Base-by-base conservation (phyloP, 1,140 invertebrate species). In the Brachystomella parvula region DNA sequence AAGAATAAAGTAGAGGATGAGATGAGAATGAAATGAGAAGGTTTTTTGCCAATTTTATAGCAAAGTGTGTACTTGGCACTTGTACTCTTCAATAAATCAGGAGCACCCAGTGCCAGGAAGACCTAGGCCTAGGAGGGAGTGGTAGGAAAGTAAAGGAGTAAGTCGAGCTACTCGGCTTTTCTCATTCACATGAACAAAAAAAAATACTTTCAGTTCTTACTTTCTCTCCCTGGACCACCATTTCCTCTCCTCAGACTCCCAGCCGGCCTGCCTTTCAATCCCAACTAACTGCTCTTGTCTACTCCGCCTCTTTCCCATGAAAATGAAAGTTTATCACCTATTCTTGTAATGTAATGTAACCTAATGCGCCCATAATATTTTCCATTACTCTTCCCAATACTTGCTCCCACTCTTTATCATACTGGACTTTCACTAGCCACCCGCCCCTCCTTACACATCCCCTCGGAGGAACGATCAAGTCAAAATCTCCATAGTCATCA, bases 61-160 rank as follows among this genome's bases (percentile, higher is more conserved):
- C 57, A 21, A 59, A 59, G 57, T 59, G 57, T 59, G 57, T 59
- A 29, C 57, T 59, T 59, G 57, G 57, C 57, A 59, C 57, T 59
- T 59, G 57, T 6, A 59, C 57, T 59, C 30, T 31, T 59, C 57
- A 59, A 59, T 59, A 59, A 59, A 59, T 59, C 57, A 59, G 57
- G n/a, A 59, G 57, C 15, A 30, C 3, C 26, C 26, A 12, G 12
- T 9, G 57, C 26, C 9, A 44, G n/a, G 39, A 44, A 44, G n/a
- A 44, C 9, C 12, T 29, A 3, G 57, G 57, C 57, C 9, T 9
- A 19, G 35, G 35, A 39, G 35, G 19, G 19, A 39, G 6, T 39
- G 6, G 6, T 19, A 9, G 6, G 35, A 39, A 39, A 39, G 19
- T 39, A 19, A 6, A 6, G 19, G 19, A 39, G 35, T 6, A 39